A percentile compares a stretch with the other conserved stretches of the same genome.
Conservation (phyloP, 2,113 vertebrate genomes). For the Dunckerocampus dactyliophorus region DNA sequence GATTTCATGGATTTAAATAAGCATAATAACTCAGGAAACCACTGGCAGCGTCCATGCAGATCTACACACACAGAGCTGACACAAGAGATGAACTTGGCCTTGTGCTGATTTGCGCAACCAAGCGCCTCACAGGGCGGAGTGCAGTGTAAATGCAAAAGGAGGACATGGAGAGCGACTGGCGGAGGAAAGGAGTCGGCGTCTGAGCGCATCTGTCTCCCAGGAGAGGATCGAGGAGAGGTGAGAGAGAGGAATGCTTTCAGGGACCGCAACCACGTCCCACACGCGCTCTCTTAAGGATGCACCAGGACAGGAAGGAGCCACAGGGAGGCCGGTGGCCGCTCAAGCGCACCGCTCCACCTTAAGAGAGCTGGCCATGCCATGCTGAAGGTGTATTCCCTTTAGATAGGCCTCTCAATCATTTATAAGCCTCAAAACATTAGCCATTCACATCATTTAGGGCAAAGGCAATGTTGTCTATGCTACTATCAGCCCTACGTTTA, state of each 20-base stretch:
- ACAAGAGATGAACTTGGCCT: background rate
- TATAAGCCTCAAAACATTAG: constrained; percentile 68
- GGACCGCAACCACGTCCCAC: constrained; percentile 57
- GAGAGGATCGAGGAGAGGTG: constrained; percentile 58
- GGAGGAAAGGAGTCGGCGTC: constrained; percentile 43
- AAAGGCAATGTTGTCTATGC: constrained; percentile 60
- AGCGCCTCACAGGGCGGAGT: constrained; percentile 5
- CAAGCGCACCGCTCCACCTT: constrained; percentile 62
- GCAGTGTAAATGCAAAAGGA: background rate
- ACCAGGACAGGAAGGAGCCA: constrained; percentile 20
- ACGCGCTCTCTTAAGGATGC: constrained; percentile 65
- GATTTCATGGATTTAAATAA: background rate
- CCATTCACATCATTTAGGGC: constrained; percentile 74
- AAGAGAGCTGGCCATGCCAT: constrained; percentile 54
- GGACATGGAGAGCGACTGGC: constrained; percentile 15
- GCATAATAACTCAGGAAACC: too few relatives aligned
- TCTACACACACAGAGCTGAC: constrained; percentile 1
- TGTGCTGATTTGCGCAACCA: constrained; percentile 15
- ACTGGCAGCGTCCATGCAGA: constrained; percentile 1
- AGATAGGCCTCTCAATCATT: constrained; percentile 67
- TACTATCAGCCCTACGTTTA: constrained; percentile 41
- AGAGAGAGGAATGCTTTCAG: constrained; percentile 71
- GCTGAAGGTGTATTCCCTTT: constrained; percentile 69
- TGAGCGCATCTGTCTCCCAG: constrained; percentile 48
- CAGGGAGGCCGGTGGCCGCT: constrained; percentile 27